Evolutionary conservation across 2,113 vertebrate genomes (phyloP).

Genomic region (Gallinago media): DNA sequence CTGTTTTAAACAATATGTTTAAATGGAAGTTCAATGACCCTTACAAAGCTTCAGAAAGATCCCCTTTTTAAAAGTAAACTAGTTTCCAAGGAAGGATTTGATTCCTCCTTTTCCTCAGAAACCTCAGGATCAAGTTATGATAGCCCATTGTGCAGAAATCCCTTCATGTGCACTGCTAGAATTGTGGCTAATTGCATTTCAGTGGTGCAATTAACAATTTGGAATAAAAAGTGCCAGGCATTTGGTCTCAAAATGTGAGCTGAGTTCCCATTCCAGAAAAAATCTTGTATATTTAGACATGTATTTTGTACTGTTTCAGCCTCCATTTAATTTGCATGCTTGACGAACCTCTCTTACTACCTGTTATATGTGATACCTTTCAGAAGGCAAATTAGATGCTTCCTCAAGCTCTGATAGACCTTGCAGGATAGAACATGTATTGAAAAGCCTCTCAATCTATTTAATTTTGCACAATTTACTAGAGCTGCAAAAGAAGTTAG

Average conservation of each 20-base stretch:
- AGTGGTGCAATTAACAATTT: not conserved
- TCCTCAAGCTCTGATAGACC: not conserved
- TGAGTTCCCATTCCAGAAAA: not conserved
- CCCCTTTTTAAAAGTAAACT: not conserved
- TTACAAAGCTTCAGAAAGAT: not conserved
- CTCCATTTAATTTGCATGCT: not conserved
- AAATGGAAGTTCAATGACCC: not conserved
- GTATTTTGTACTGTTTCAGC: not conserved
- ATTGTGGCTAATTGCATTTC: not conserved
- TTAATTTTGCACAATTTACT: not conserved
- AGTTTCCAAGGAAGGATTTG: not conserved
- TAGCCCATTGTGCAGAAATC: not conserved
- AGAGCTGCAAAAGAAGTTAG: not conserved
- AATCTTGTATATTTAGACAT: not conserved
- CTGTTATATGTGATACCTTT: not conserved
- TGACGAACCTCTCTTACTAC: not conserved
- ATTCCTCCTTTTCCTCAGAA: not conserved
- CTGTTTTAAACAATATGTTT: constrained; percentile 9
- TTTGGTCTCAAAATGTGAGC: not conserved
- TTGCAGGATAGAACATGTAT: not conserved
- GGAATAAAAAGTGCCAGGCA: not conserved
- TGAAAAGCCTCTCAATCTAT: not conserved
- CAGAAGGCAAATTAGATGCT: not conserved
- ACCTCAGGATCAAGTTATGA: not conserved
- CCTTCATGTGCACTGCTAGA: not conserved